Evolutionary conservation across 2,888 invertebrate species (phyloP).

Genomic region (Dasysyrphus albostriatus): DNA sequence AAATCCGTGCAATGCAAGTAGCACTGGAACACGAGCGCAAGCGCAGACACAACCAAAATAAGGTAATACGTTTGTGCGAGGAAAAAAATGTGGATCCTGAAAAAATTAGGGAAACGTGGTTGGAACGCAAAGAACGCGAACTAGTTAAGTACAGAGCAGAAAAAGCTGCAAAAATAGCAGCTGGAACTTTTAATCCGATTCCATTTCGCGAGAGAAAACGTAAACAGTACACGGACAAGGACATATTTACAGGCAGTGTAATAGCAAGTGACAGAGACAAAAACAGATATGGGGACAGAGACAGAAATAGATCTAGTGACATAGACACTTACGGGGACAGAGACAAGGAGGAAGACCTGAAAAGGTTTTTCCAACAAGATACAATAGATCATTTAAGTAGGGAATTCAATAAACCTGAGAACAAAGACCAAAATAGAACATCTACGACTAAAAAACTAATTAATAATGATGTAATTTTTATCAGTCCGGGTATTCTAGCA

Average conservation of each 20-base stretch:
- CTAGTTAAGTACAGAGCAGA: constrained; percentile 4
- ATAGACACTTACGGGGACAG: neutral
- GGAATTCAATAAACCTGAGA: neutral
- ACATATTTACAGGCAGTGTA: neutral
- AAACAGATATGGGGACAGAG: neutral
- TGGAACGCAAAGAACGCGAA: constrained; percentile 44
- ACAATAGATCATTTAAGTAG: neutral
- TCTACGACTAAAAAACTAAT: neutral
- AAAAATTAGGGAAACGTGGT: neutral
- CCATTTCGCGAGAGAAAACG: neutral
- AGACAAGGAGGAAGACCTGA: neutral
- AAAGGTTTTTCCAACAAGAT: neutral
- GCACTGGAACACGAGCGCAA: constrained; percentile 17
- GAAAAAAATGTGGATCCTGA: constrained; percentile 5
- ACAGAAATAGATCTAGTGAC: neutral
- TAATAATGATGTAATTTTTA: neutral
- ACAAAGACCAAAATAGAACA: neutral
- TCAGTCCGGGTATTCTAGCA: constrained; percentile 12
- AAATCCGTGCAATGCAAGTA: neutral
- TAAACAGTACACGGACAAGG: neutral
- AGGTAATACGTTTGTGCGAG: neutral
- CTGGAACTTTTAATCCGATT: neutral
- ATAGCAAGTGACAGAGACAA: no score
- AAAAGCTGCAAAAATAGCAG: neutral
- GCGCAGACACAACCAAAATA: neutral